Conservation (phyloP, 1,140 invertebrate species). For the Hypothenemus hampei region DNA sequence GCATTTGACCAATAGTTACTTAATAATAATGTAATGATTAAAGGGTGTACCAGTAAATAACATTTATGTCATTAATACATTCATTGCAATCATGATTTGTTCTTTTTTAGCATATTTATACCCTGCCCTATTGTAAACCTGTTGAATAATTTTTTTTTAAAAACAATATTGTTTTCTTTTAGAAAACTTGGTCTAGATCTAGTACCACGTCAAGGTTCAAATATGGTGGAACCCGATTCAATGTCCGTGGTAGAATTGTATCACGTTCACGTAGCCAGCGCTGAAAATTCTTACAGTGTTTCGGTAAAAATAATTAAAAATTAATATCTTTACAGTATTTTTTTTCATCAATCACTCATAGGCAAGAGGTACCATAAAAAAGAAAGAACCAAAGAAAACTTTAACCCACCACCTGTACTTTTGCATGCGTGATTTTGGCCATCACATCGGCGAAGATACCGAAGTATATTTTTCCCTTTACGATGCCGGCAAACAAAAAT, state of each 20-base stretch:
- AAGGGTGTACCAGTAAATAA: too few species aligned
- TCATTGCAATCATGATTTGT: too few species aligned
- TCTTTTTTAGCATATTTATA: too few species aligned
- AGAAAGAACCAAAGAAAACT: constrained; percentile 61
- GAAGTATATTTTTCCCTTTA: constrained; percentile 86
- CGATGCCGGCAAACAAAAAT: constrained; percentile 66
- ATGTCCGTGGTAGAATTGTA: constrained; percentile 86
- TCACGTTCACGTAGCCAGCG: constrained; percentile 78
- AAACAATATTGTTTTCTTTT: constrained; percentile 45
- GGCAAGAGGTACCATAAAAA: constrained; percentile 42
- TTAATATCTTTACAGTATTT: too few species aligned
- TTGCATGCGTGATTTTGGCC: constrained; percentile 83
- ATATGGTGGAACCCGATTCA: constrained; percentile 82
- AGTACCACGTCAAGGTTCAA: constrained; percentile 78
- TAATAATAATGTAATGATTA: too few species aligned
- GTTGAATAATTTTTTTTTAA: too few species aligned
- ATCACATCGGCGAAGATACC: constrained; percentile 79
- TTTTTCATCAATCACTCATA: constrained; percentile 20
- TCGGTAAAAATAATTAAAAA: constrained; percentile 53
- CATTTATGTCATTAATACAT: too few species aligned
- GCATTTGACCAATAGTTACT: too few species aligned
- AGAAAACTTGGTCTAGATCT: constrained; percentile 89
- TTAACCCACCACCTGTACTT: constrained; percentile 80
- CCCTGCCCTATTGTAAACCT: too few species aligned
- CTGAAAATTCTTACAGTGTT: constrained; percentile 70